Evolutionary conservation across 2,888 invertebrate species (phyloP).

Genomic region (Platycheirus albimanus): DNA sequence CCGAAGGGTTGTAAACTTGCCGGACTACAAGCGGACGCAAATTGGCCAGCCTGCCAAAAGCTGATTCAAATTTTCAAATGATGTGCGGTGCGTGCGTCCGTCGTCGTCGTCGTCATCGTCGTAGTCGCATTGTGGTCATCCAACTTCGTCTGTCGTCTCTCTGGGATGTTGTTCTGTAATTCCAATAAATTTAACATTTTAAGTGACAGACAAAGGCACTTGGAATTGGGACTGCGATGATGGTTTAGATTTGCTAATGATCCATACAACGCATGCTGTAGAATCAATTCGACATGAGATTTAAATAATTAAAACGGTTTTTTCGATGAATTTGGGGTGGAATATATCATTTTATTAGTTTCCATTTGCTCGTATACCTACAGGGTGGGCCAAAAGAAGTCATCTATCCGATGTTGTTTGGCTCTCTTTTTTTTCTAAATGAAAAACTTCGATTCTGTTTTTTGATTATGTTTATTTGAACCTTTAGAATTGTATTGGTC

Average conservation of each 20-base stretch:
- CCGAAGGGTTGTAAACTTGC: constrained; percentile 11
- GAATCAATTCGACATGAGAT: constrained; percentile 6
- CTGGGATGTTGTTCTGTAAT: constrained; percentile 8
- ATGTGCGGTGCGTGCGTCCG: constrained; percentile 25
- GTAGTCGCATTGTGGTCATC: too few relatives aligned
- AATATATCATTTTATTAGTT: constrained; percentile 2
- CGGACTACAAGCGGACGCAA: constrained; percentile 10
- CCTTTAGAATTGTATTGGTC: background rate
- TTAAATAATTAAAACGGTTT: background rate
- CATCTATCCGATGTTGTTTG: too few relatives aligned
- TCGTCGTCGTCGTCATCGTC: too few relatives aligned
- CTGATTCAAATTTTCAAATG: constrained; percentile 24
- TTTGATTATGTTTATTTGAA: too few relatives aligned
- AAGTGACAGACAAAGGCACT: constrained; percentile 18
- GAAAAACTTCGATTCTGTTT: too few relatives aligned
- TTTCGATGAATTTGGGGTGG: background rate
- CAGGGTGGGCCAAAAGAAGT: too few relatives aligned
- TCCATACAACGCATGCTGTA: background rate
- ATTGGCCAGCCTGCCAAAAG: constrained; percentile 23
- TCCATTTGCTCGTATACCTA: too few relatives aligned
- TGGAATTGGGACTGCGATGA: background rate
- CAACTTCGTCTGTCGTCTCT: too few relatives aligned
- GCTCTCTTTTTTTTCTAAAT: too few relatives aligned
- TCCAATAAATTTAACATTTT: constrained; percentile 27
- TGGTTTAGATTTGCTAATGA: constrained; percentile 7